A percentile compares a stretch with the other conserved stretches of the same genome.
These are phyloP conservation scores for Aphaenogaster ashmeadi DNA, from an alignment of 1,140 invertebrate genomes.

Conservation along the genomic window DNA sequence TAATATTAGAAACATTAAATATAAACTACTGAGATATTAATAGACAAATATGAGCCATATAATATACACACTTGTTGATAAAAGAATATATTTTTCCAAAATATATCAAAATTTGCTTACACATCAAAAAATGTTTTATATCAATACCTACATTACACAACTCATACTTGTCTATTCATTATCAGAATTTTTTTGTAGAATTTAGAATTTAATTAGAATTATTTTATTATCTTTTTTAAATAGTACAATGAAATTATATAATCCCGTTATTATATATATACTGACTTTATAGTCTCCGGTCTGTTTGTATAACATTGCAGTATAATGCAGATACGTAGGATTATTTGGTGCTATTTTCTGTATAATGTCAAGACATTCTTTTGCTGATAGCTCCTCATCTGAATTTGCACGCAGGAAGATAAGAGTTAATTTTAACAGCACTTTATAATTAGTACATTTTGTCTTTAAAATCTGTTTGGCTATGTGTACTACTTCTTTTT, in stretches of 20 bases:
- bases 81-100: background rate
- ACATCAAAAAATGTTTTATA: background rate
- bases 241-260: background rate
- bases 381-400: background rate
- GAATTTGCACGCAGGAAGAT: background rate
- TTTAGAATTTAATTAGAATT: background rate
- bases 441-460: background rate
- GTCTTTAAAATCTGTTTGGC: background rate
- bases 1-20: background rate
- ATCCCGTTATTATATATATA: background rate
- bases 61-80: background rate
- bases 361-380: constrained; percentile 19
- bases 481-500: background rate
- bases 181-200: background rate
- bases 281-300: constrained; percentile 15
- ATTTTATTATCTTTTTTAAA: background rate
- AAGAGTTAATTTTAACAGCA: background rate
- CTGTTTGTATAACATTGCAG: background rate
- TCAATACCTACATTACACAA: background rate
- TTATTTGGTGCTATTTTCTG: background rate
- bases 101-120: background rate
- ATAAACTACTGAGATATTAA: background rate
- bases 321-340: constrained; percentile 10
- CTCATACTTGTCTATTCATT: background rate
- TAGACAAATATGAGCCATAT: background rate